Evolutionary conservation across 2,113 vertebrate species (phyloP).

Genomic region (Electrona antarctica): DNA sequence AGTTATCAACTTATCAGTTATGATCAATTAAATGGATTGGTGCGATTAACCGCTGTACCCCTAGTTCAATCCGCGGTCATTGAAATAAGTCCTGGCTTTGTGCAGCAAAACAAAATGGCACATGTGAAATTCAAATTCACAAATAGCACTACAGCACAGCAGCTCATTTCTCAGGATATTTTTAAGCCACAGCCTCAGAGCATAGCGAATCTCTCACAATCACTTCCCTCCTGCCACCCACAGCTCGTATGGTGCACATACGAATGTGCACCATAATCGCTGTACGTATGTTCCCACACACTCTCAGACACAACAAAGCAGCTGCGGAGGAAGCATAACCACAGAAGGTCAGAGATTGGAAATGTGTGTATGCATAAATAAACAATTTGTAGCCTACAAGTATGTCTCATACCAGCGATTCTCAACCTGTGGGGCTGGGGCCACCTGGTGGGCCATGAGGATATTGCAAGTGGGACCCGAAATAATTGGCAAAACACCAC

Average conservation of each 20-base stretch:
- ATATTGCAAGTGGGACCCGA: too few species aligned
- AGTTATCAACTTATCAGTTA: too few species aligned
- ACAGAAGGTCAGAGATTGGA: slow-evolving; percentile 60
- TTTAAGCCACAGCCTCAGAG: slow-evolving; percentile 56
- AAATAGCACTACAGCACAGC: too few species aligned
- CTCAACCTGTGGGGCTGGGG: too few species aligned
- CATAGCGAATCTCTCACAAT: slow-evolving; percentile 57
- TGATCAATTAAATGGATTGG: too few species aligned
- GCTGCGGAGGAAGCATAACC: slow-evolving; percentile 48
- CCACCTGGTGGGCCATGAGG: too few species aligned
- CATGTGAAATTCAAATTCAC: slow-evolving; percentile 13
- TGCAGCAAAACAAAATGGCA: slow-evolving; percentile 2
- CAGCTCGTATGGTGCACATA: slow-evolving; percentile 44
- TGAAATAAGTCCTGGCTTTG: slow-evolving; percentile 1
- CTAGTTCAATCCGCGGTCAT: slow-evolving; percentile 10
- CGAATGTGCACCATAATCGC: too few species aligned
- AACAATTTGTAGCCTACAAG: slow-evolving; percentile 14
- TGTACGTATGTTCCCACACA: slow-evolving; percentile 65
- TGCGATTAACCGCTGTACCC: too few species aligned
- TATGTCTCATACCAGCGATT: too few species aligned
- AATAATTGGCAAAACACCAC: too few species aligned
- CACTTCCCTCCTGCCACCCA: slow-evolving; percentile 69
- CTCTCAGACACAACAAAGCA: slow-evolving; percentile 75
- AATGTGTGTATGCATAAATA: slow-evolving; percentile 36
- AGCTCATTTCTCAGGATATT: slow-evolving; percentile 54